Evolutionary conservation across 2,888 invertebrate genomes (phyloP), one percentile per base, ranked within the genome.

Genomic region (Brachyopa scutellaris): DNA sequence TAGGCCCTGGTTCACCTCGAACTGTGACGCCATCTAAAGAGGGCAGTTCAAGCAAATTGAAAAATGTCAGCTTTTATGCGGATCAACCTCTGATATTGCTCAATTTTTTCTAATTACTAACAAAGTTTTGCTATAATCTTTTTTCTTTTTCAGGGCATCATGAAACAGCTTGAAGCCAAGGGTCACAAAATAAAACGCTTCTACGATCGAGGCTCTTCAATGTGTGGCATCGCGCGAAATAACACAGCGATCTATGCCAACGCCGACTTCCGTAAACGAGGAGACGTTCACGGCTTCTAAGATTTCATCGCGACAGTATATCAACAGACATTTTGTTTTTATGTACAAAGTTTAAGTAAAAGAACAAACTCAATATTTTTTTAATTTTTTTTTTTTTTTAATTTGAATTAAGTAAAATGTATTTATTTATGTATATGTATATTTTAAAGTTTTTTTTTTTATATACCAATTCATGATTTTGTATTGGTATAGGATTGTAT

Each of bases 211-310:
- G 93, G 94, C 0, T 95, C 96, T 1, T 92, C 95, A 3, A 92
- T 96, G 6, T 95, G 95, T 87, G 95, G 94, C 0, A 91, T 96
- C 33, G 92, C 91, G n/a, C 92, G 92, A 86, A 92, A 93, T 85
- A 92, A 92, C 51, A 93, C 93, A 0, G 93, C 92, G 0, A 93
- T 97, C 47, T 94, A 93, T 87, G 96, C 95, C 0, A 96, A 96
- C 89, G 94, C 95, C 0, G 97, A 97, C 91, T 94, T 92, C 87
- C 93, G 97, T 84, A 97, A 97, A 89, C 94, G 93, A 8, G 96
- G 97, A 0, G 95, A 95, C 53, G 95, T 95, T 1, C 93, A 92
- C 51, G 97, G 95, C 38, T 91, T 93, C 85, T 92, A 94, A 55
- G 7, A 15, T 19, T 9, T 23, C 7, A 49, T 8, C 23, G 3